phyloP scores from a whole-genome alignment of 2,113 vertebrate species.

The Phalacrocorax pelagicus region DNA sequence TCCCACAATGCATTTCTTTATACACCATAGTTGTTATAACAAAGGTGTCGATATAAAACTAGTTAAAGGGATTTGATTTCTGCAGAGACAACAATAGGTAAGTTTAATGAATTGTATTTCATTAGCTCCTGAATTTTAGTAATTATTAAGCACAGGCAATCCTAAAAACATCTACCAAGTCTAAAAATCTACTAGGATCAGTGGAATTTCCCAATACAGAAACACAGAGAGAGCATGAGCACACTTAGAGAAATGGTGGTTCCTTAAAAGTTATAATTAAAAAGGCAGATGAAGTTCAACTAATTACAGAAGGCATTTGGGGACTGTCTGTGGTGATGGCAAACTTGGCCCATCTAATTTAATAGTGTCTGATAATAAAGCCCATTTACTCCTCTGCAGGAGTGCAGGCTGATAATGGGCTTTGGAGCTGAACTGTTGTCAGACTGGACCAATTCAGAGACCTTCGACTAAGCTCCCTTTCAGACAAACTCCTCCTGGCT shows the following conservation, averaged over 20 bases:
- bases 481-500: background rate
- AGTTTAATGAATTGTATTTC: background rate
- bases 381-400: background rate
- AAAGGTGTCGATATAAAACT: background rate
- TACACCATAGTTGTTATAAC: background rate
- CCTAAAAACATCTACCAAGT: background rate
- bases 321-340: background rate
- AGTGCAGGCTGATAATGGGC: background rate
- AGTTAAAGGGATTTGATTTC: background rate
- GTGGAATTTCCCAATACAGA: background rate
- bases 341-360: background rate
- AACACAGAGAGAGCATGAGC: fast-evolving
- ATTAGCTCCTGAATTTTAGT: background rate
- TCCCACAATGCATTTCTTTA: background rate
- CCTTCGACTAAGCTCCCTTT: background rate
- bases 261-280: background rate
- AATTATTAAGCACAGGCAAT: background rate
- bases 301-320: background rate
- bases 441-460: background rate
- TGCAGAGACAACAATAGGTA: background rate
- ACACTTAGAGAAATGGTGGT: background rate
- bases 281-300: background rate
- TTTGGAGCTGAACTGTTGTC: background rate
- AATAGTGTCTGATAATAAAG: background rate
- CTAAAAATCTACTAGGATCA: background rate